These are phyloP conservation scores for Alsophila aescularia DNA, from an alignment of 2,888 invertebrate genomes.

Conservation along the genomic window DNA sequence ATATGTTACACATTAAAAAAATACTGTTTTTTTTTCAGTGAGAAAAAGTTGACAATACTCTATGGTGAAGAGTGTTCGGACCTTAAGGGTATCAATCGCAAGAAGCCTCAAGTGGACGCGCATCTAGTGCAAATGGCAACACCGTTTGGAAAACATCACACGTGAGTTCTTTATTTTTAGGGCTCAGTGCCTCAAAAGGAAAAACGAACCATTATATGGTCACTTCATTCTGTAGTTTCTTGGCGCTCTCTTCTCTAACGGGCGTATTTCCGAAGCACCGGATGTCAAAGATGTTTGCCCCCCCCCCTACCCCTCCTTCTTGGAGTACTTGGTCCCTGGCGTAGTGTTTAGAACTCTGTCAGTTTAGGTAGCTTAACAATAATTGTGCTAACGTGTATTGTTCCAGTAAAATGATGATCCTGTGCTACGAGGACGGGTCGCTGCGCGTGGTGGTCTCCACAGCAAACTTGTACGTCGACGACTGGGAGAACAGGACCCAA, in stretches of 20 bases:
- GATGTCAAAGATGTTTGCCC: too few species aligned
- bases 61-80: constrained; percentile 90
- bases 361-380: neutral
- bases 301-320: too few species aligned
- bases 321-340: too few species aligned
- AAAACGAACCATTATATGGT: too few species aligned
- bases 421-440: constrained; percentile 92
- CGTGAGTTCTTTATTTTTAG: too few species aligned
- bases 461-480: constrained; percentile 95
- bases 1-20: constrained; percentile 6
- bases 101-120: constrained; percentile 87
- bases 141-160: constrained; percentile 94
- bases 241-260: too few species aligned
- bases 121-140: constrained; percentile 89
- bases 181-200: too few species aligned
- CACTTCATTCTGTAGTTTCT: too few species aligned
- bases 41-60: constrained; percentile 88
- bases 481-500: constrained; percentile 98
- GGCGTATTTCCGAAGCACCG: too few species aligned
- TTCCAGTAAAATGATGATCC: constrained; percentile 92
- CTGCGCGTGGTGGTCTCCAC: constrained; percentile 95
- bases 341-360: too few species aligned
- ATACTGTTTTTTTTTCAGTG: constrained; percentile 75
- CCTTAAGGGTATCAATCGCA: constrained; percentile 80
- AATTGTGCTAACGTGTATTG: neutral